These are phyloP conservation scores for Rhynchonycteris naso DNA, from an alignment of 2,797 vertebrate genomes.

Conservation along the genomic window DNA sequence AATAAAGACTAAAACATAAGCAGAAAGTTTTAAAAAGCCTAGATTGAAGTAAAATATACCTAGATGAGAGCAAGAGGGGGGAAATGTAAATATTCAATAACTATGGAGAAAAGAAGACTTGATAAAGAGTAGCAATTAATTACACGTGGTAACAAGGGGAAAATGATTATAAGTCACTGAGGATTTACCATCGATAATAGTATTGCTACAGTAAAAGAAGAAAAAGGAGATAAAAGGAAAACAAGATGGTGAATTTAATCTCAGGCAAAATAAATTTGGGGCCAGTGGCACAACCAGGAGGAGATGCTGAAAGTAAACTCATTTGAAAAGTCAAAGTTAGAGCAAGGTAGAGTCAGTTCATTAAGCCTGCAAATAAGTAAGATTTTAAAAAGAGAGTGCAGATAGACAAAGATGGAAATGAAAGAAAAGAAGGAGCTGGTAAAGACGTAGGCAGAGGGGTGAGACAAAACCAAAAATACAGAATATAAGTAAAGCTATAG, in stretches of 20 bases:
- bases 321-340: neutral
- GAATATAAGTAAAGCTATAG: neutral
- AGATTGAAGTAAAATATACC: neutral
- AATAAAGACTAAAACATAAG: neutral
- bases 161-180: neutral
- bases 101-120: neutral
- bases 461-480: neutral
- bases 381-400: neutral
- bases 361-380: neutral
- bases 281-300: neutral
- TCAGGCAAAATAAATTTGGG: slow-evolving; percentile 32
- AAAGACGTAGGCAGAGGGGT: neutral
- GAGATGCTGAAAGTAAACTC: neutral
- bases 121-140: neutral
- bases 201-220: neutral
- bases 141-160: neutral
- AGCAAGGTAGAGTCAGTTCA: neutral
- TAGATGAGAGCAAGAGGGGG: neutral
- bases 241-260: neutral
- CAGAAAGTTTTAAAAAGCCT: neutral
- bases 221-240: neutral
- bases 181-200: neutral
- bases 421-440: neutral
- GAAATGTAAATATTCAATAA: neutral
- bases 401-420: neutral